These are phyloP conservation scores for Forficula auricularia DNA, from an alignment of 1,140 invertebrate species.

Conservation along the genomic window DNA sequence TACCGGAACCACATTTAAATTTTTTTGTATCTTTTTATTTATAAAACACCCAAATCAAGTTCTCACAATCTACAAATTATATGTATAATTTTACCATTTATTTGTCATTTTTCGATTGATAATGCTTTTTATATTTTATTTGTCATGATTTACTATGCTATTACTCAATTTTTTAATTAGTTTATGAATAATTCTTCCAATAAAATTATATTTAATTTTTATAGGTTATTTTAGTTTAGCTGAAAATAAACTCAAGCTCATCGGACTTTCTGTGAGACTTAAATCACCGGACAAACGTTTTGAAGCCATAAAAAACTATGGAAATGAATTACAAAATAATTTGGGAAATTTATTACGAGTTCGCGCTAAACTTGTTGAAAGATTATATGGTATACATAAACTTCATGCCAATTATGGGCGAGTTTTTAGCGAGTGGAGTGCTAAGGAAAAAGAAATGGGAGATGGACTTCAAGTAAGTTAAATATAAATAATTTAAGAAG, in stretches of 20 bases:
- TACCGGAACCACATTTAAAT: no score
- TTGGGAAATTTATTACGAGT: conserved; percentile 30
- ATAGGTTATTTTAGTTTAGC: conserved; percentile 48
- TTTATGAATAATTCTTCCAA: no score
- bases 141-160: no score
- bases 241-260: conserved; percentile 55
- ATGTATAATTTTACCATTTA: no score
- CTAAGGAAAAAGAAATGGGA: conserved; percentile 64
- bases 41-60: no score
- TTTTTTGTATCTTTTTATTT: no score
- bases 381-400: conserved; percentile 61
- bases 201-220: conserved; percentile 18
- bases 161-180: no score
- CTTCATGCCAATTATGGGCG: conserved; percentile 64
- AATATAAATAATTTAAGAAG: conserved; percentile 4
- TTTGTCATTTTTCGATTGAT: no score
- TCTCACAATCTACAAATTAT: no score
- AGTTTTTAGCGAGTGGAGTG: conserved; percentile 73
- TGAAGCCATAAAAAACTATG: conserved; percentile 58
- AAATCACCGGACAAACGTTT: conserved; percentile 56
- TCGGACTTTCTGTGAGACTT: conserved; percentile 54
- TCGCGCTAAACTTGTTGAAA: conserved; percentile 51
- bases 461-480: conserved; percentile 49
- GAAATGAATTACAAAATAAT: conserved; percentile 40
- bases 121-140: no score